These are phyloP conservation scores for Thalpophila matura DNA, from an alignment of 2,888 invertebrate species.

Conservation along the genomic window DNA sequence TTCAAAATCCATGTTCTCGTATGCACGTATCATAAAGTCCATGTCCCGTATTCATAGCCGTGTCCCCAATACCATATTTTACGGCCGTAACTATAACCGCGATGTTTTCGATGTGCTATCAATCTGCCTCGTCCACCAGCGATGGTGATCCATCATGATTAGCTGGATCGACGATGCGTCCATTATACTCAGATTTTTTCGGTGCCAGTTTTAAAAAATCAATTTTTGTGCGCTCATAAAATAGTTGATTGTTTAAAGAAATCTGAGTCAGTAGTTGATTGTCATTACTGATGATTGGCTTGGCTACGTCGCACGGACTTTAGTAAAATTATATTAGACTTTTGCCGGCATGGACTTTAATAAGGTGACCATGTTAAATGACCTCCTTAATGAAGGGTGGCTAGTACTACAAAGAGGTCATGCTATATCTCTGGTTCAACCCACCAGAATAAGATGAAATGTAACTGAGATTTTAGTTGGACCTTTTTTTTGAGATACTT, in stretches of 20 bases:
- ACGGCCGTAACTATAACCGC: slow-evolving; percentile 24
- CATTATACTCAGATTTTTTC: slow-evolving; percentile 54
- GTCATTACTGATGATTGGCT: too few relatives aligned
- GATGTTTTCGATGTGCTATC: slow-evolving; percentile 57
- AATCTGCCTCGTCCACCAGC: slow-evolving; percentile 54
- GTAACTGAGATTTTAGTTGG: too few relatives aligned
- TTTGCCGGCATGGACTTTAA: too few relatives aligned
- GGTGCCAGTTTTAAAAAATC: slow-evolving; percentile 54
- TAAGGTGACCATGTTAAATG: too few relatives aligned
- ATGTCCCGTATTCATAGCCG: slow-evolving; percentile 31
- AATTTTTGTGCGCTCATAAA: slow-evolving; percentile 27
- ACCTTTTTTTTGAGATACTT: too few relatives aligned
- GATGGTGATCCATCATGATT: slow-evolving; percentile 70
- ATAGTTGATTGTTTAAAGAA: slow-evolving; percentile 20
- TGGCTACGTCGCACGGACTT: too few relatives aligned
- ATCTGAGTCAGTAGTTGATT: slow-evolving; percentile 23
- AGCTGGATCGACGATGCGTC: slow-evolving; percentile 60
- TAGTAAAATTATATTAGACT: too few relatives aligned
- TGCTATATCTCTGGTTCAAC: too few relatives aligned
- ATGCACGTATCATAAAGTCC: slow-evolving; percentile 1
- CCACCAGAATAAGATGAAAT: too few relatives aligned
- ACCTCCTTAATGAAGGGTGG: too few relatives aligned
- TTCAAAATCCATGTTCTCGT: neutral
- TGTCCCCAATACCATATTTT: slow-evolving; percentile 42
- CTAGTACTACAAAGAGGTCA: too few relatives aligned